Percentiles rank a stretch among this genome's conserved stretches.
phyloP scores from a whole-genome alignment of 2,113 vertebrate genomes.

The Pimephales promelas region DNA sequence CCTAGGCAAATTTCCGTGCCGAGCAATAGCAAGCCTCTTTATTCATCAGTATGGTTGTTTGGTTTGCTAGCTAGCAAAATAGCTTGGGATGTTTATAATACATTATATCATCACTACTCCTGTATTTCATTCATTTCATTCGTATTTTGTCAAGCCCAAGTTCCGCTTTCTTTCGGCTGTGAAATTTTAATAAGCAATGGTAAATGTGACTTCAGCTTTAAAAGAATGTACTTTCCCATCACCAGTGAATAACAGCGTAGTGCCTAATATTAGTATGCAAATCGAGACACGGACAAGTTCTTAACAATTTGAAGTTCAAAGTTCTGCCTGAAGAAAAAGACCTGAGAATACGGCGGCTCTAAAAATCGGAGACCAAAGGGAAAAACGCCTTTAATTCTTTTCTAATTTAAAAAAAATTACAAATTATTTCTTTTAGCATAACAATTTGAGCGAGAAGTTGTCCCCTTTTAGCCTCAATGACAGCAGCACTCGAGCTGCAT shows the following conservation, averaged over 20 bases:
- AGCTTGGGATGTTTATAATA: neutral
- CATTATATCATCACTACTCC: neutral
- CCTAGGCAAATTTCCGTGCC: too few relatives aligned
- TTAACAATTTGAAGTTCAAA: neutral
- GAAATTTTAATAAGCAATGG: neutral
- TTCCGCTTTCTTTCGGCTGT: neutral
- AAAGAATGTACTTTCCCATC: slow-evolving; percentile 11
- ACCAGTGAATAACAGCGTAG: neutral
- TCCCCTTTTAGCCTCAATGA: neutral
- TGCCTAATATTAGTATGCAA: slow-evolving; percentile 4
- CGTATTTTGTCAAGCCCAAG: neutral
- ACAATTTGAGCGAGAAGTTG: neutral
- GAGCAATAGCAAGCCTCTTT: too few relatives aligned
- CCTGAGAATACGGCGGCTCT: neutral
- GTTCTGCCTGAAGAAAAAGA: slow-evolving; percentile 20
- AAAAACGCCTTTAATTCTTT: neutral
- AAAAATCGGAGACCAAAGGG: neutral
- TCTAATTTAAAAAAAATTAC: neutral
- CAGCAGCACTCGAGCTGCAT: neutral
- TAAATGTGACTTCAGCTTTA: slow-evolving; percentile 1
- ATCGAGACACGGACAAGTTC: neutral
- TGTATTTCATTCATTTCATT: neutral
- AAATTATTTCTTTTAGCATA: neutral
- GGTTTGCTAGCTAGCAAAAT: neutral
- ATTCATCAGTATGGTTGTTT: neutral